Conservation (phyloP, 2,797 vertebrate genomes). For the Basileuterus tristriatus region DNA sequence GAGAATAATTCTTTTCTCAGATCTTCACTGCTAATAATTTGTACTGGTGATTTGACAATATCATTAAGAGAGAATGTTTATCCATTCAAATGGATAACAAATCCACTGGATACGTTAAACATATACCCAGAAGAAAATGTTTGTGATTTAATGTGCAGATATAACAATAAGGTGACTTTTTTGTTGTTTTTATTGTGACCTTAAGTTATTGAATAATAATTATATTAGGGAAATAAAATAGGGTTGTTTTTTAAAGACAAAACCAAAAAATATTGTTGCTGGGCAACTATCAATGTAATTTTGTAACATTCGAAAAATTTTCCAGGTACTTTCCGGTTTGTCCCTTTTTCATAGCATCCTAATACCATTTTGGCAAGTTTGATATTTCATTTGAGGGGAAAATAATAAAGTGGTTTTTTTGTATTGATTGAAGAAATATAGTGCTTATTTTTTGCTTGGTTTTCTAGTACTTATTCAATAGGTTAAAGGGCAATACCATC, state of each 20-base stretch:
- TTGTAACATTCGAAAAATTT: constrained; percentile 37
- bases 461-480: constrained; percentile 80
- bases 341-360: constrained; percentile 57
- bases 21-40: neutral
- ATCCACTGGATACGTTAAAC: neutral
- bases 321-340: constrained; percentile 35
- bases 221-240: neutral
- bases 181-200: neutral
- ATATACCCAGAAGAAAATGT: neutral
- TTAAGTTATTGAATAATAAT: neutral
- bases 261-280: neutral
- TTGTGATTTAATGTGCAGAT: neutral
- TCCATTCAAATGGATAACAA: no score
- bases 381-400: constrained; percentile 77
- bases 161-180: neutral
- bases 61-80: neutral
- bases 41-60: neutral
- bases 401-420: constrained; percentile 77
- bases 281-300: neutral
- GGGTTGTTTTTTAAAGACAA: neutral
- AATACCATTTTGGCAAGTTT: constrained; percentile 68
- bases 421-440: constrained; percentile 83
- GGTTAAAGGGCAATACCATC: constrained; percentile 81
- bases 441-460: constrained; percentile 78
- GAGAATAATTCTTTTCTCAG: neutral